Percentiles rank a stretch among this genome's conserved stretches.
Evolutionary conservation across 2,797 vertebrate species (phyloP).

Genomic region (Phoebastria nigripes): DNA sequence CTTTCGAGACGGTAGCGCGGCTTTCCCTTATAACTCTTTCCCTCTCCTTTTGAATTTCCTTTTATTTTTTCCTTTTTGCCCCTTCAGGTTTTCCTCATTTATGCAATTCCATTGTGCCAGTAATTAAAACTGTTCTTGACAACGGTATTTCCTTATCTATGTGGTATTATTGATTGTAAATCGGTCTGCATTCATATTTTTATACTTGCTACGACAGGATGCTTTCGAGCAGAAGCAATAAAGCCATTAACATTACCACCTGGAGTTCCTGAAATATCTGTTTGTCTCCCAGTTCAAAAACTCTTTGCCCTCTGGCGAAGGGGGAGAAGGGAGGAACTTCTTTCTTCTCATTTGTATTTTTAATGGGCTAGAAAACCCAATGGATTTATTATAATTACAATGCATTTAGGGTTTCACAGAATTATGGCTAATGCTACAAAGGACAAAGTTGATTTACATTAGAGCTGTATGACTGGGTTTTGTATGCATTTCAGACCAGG

Average conservation of each 20-base stretch:
- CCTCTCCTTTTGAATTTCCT: not conserved
- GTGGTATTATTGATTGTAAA: not conserved
- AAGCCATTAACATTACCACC: not conserved
- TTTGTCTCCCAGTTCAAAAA: not conserved
- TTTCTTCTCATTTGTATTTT: slow-evolving; percentile 46
- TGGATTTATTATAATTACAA: not conserved
- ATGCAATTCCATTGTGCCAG: not conserved
- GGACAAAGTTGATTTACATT: slow-evolving; percentile 8
- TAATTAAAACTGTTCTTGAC: not conserved
- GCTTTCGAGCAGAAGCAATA: not conserved
- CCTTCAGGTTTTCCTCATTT: not conserved
- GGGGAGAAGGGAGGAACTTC: not conserved
- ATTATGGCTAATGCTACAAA: not conserved
- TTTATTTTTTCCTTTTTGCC: not conserved
- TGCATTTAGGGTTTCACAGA: not conserved
- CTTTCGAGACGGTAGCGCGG: not conserved
- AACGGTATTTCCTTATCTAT: not conserved
- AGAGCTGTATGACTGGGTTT: not conserved
- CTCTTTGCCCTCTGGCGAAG: not conserved
- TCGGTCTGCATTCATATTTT: not conserved
- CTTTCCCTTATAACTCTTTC: not conserved
- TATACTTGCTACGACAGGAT: not conserved
- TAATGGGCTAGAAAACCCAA: slow-evolving; percentile 34
- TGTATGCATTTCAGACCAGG: not conserved
- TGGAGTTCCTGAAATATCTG: not conserved